Conservation (phyloP, 1,140 invertebrate species). For the Caenorhabditis elegans region DNA sequence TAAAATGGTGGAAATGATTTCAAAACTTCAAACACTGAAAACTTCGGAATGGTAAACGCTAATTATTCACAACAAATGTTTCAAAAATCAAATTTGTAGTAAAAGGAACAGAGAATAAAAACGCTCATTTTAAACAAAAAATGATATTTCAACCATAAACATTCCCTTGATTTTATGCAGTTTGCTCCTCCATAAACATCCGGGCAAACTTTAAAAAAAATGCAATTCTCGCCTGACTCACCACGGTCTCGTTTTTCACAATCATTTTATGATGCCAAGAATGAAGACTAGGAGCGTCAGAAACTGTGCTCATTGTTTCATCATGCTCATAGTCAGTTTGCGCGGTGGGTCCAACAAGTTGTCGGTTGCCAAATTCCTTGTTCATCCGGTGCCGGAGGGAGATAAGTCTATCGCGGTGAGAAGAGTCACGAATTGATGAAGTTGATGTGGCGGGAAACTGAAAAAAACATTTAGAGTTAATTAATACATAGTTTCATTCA, state of each 20-base stretch:
- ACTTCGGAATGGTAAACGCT: too few relatives aligned
- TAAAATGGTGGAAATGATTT: too few relatives aligned
- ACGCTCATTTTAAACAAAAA: too few relatives aligned
- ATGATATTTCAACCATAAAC: too few relatives aligned
- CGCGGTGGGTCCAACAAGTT: not conserved
- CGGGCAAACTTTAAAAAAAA: not conserved
- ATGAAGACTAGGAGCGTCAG: constrained; percentile 4
- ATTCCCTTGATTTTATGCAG: too few relatives aligned
- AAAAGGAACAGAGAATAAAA: too few relatives aligned
- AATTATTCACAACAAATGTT: too few relatives aligned
- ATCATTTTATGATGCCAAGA: constrained; percentile 31
- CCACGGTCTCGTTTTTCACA: not conserved
- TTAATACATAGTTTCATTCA: too few relatives aligned
- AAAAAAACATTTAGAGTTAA: not conserved
- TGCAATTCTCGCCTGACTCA: not conserved
- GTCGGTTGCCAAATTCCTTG: constrained; percentile 22
- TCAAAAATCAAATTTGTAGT: too few relatives aligned
- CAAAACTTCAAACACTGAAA: too few relatives aligned
- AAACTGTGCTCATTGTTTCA: constrained; percentile 5
- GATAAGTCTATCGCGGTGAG: not conserved
- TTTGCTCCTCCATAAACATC: not conserved
- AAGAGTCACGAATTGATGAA: not conserved
- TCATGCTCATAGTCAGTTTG: not conserved
- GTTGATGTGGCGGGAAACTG: not conserved
- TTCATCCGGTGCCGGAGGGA: constrained; percentile 8